Conservation (phyloP, 2,797 vertebrate genomes). For the Hypotaenidia okinawae region DNA sequence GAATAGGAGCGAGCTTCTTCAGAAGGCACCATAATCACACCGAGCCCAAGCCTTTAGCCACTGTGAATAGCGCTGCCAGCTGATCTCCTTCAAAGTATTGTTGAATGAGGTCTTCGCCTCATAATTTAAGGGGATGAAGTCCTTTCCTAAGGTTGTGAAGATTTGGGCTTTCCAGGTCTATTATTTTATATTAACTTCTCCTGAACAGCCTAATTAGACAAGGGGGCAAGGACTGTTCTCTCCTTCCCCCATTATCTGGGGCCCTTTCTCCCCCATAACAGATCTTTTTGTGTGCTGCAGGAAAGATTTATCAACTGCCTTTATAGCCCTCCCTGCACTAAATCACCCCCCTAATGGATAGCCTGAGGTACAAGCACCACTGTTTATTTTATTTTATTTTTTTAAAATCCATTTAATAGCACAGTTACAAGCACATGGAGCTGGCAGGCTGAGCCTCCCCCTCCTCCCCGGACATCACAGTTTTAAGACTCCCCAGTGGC, state of each 20-base stretch:
- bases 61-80: neutral
- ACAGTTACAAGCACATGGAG: neutral
- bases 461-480: neutral
- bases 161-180: neutral
- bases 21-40: neutral
- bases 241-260: neutral
- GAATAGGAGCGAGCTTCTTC: neutral
- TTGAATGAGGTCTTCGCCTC: conserved; percentile 32
- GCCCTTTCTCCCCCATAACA: conserved; percentile 7
- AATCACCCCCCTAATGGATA: conserved; percentile 61
- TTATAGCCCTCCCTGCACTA: conserved; percentile 56
- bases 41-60: neutral
- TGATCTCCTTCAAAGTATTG: conserved; percentile 36
- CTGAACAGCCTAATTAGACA: conserved; percentile 5
- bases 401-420: conserved; percentile 20
- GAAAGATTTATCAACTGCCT: conserved; percentile 53
- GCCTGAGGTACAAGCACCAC: conserved; percentile 57
- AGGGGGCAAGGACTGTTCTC: neutral
- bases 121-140: conserved; percentile 57
- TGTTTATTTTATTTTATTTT: conserved; percentile 37
- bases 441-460: neutral
- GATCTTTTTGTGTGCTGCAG: conserved; percentile 47
- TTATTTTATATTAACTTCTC: conserved; percentile 42
- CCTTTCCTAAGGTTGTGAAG: conserved; percentile 5
- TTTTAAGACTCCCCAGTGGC: neutral